A percentile compares a stretch with the other conserved stretches of the same genome.
Evolutionary conservation across 2,797 vertebrate species (phyloP).

Genomic region (Nannoperca obscura): DNA sequence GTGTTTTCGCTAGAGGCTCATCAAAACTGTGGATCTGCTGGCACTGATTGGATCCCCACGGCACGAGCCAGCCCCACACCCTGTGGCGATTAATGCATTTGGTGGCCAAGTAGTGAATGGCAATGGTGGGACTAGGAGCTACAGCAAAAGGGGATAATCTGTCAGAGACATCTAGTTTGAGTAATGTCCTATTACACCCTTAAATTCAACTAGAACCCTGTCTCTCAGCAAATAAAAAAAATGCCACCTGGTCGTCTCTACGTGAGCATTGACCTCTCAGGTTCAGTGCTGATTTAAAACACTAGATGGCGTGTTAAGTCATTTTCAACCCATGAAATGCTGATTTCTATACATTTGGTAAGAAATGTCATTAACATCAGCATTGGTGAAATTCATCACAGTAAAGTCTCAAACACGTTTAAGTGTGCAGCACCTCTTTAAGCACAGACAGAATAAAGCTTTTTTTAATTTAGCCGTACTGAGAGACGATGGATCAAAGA

Average conservation of each 20-base stretch:
- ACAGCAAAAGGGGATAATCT: constrained; percentile 9
- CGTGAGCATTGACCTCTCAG: too few relatives aligned
- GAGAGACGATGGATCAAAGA: not conserved
- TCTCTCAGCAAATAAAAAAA: too few relatives aligned
- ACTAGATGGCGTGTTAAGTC: too few relatives aligned
- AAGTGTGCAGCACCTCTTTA: not conserved
- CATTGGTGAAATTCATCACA: too few relatives aligned
- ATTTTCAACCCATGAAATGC: too few relatives aligned
- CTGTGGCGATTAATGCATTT: constrained; percentile 90
- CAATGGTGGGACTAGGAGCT: constrained; percentile 91
- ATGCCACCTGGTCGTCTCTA: too few relatives aligned
- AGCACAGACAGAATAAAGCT: not conserved
- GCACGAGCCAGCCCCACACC: constrained; percentile 86
- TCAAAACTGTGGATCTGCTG: constrained; percentile 90
- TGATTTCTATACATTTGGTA: too few relatives aligned
- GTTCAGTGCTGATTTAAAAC: too few relatives aligned
- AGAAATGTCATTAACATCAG: too few relatives aligned
- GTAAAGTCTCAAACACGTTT: too few relatives aligned
- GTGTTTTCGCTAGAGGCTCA: constrained; percentile 87
- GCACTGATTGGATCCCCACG: constrained; percentile 90
- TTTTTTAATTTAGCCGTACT: not conserved
- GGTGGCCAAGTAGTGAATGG: constrained; percentile 85
- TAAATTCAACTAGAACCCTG: too few relatives aligned
- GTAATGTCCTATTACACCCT: not conserved
- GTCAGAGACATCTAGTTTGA: constrained; percentile 18